Base-by-base conservation (phyloP, 2,113 vertebrate species). In the Otus sunia region DNA sequence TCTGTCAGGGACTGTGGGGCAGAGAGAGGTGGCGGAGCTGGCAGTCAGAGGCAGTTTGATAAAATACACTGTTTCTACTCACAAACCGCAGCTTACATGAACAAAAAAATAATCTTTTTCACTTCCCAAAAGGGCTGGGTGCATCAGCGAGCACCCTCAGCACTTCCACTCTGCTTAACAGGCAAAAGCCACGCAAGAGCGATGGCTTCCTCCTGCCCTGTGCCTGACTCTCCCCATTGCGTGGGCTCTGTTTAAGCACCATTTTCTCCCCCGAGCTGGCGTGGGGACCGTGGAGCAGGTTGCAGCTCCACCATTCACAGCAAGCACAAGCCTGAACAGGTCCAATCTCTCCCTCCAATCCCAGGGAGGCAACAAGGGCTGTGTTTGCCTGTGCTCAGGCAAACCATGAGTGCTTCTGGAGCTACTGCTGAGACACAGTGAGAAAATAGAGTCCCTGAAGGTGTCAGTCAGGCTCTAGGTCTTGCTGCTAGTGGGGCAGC, bases 1-100 rank as follows among this genome's bases (percentile, higher is more conserved):
- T 99, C 99, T 0, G 98, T 99, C 94, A 99, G 96, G 67, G 97
- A 97, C 99, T 99, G 93, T 1, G 0, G 68, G 41, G 23, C 17
- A 86, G 25, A 26, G 43, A 49, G 47, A 90, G 3, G 4, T 9
- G 17, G 23, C 39, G 63, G 47, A 73, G 47, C 21, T 37, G 47
- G 27, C 21, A n/a, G 55, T 49, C 30, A 80, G 50, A 36, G 18
- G n/a, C 17, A 83, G 30, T n/a, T 22, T 15, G 50, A 36, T 18
- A 43, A 83, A 76, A 71, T 1, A 34, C 9, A 6, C 4, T 3
- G 21, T 5, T 12, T 56, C 68, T 12, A 25, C 11, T 50, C 72
- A 22, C 18, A 75, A 37, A 45, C 8, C 6, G 2, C 1, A 2
- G 6, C 17, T 36, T 14, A 21, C 2, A 0, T 0, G 25, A 52